Percentiles rank a stretch among this genome's conserved stretches.
Conservation (phyloP, 2,797 vertebrate genomes). For the Hirundo rustica region DNA sequence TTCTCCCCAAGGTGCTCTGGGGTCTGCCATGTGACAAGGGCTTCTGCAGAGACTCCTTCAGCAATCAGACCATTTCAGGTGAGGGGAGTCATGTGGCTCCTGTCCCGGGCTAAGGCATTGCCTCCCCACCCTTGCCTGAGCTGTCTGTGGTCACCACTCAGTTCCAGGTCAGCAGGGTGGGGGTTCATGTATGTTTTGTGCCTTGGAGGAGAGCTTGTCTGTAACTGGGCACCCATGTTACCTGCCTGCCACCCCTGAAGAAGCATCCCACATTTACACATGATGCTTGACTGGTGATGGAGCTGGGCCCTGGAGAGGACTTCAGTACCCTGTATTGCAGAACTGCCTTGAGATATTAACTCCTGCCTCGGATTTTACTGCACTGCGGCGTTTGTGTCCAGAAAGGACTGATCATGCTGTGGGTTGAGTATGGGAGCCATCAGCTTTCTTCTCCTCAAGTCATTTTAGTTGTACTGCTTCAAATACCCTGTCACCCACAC, state of each 20-base stretch:
- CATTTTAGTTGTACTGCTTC: not conserved
- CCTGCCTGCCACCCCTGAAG: not conserved
- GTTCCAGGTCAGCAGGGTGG: not conserved
- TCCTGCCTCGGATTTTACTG: not conserved
- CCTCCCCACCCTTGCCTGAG: not conserved
- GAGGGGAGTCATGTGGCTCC: not conserved
- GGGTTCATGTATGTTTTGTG: not conserved
- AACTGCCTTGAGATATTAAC: not conserved
- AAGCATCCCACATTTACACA: accelerated
- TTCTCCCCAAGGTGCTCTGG: not conserved
- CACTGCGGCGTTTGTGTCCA: not conserved
- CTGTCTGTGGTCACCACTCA: accelerated
- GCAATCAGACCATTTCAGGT: not conserved
- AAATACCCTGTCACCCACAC: not conserved
- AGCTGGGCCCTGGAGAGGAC: not conserved
- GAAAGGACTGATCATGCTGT: not conserved
- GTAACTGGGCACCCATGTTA: not conserved
- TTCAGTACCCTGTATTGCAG: not conserved
- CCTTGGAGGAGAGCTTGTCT: not conserved
- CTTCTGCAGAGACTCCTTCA: not conserved
- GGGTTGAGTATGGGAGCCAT: not conserved
- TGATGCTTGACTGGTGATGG: not conserved
- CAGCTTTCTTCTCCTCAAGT: not conserved
- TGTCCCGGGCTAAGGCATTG: not conserved
- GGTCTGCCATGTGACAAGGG: accelerated